Conservation (phyloP, 1,140 invertebrate genomes). For the Drosophila arizonae region DNA sequence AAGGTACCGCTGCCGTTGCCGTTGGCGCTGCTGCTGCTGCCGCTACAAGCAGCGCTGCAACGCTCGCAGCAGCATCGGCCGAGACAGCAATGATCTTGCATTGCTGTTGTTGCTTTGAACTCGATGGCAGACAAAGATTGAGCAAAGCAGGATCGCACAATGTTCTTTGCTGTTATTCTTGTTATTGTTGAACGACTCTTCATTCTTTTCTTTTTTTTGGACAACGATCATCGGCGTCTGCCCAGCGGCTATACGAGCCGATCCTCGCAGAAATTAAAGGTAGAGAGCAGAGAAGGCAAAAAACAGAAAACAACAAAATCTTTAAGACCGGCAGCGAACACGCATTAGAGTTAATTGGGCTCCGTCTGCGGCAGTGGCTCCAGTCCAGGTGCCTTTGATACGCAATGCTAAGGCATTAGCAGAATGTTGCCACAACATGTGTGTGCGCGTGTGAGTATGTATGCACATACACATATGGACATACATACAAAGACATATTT, state of each 20-base stretch:
- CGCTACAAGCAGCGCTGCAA: constrained; percentile 19
- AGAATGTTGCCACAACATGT: constrained; percentile 1
- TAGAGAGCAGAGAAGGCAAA: constrained; percentile 33
- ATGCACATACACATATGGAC: background rate
- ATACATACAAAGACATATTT: background rate
- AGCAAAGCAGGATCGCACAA: constrained; percentile 23
- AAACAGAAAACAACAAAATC: background rate
- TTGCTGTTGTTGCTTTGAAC: constrained; percentile 32
- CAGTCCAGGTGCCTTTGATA: constrained; percentile 14
- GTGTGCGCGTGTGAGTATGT: background rate
- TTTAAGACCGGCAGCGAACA: constrained; percentile 14
- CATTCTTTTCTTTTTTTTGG: constrained; percentile 24
- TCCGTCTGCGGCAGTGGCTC: constrained; percentile 26
- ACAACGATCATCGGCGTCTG: constrained; percentile 36
- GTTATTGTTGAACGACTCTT: constrained; percentile 1
- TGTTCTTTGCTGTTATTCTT: constrained; percentile 12
- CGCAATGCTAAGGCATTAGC: background rate
- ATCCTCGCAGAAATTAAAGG: constrained; percentile 43
- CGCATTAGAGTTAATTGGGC: constrained; percentile 69
- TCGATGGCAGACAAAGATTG: constrained; percentile 30
- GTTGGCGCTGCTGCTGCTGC: too few relatives aligned
- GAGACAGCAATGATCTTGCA: constrained; percentile 51
- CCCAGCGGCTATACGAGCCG: constrained; percentile 24
- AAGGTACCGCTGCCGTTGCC: constrained; percentile 47
- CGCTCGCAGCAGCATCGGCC: constrained; percentile 9